Evolutionary conservation across 2,797 vertebrate genomes (phyloP), one percentile per base, ranked within the genome.

Genomic region (Epinephelus awoara): DNA sequence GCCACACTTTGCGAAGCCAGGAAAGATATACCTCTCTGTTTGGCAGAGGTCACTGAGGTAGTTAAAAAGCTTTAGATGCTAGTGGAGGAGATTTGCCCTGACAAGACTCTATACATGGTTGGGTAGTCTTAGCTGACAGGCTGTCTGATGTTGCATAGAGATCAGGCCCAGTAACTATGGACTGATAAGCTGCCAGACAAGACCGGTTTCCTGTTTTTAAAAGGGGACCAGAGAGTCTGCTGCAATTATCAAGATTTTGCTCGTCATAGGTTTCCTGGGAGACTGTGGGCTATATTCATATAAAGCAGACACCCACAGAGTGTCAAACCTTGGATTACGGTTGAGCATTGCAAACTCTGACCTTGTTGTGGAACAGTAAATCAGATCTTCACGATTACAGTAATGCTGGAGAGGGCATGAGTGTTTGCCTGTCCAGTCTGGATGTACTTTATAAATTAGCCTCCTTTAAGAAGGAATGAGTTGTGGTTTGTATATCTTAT

Each of bases 101-200:
- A 64, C 25, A 74, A n/a, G 50, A 44, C 63, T 74, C 23, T 38
- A 56, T 58, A 40, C 27, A 65, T 64, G 50, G 71, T 49, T 64
- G 68, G 56, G 13, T 51, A 73, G 62, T 51, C 25, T 56, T 18
- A 51, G 5, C 51, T 67, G 44, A 51, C 61, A 68, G 21, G 23
- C 15, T 42, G 27, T 59, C 18, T 7, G 65, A 11, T 58, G 47
- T 47, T 27, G 21, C 18, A 38, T 5, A 61, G 49, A 66, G 42
- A 50, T 51, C 51, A 42, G 29, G 58, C 54, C 34, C 17, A 51
- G 17, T 58, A 34, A 67, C 44, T 58, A 4, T 1, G 27, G 65
- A 65, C 59, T 29, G 52, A 64, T 58, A 49, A 49, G 40, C 29
- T 76, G 51, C 50, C 38, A 40, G 47, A 65, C 27, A 15, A 29